Conservation (phyloP, 2,113 vertebrate genomes). For the Perca fluviatilis region DNA sequence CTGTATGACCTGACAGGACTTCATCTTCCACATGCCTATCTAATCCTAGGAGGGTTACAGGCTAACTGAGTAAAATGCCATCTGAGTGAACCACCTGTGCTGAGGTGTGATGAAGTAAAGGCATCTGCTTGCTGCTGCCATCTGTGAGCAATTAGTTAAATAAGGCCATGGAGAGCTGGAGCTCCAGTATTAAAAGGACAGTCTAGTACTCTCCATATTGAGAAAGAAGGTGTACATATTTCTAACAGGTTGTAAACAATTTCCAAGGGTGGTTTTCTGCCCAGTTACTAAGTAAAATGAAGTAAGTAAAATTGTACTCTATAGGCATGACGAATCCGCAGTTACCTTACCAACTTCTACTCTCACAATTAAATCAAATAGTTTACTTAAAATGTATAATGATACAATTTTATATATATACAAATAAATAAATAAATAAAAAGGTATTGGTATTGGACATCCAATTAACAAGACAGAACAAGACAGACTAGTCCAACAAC, state of each 20-base stretch:
- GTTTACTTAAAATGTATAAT: too few species aligned
- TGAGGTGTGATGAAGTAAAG: constrained; percentile 56
- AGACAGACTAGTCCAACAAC: constrained; percentile 3
- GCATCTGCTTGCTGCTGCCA: constrained; percentile 69
- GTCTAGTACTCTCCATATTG: constrained; percentile 11
- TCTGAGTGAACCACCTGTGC: constrained; percentile 72
- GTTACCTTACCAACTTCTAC: too few species aligned
- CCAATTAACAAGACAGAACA: constrained; percentile 2
- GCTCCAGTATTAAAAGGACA: constrained; percentile 32
- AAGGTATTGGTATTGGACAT: background rate
- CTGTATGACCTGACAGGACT: constrained; percentile 2
- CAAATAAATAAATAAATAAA: too few species aligned
- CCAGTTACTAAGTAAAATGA: too few species aligned
- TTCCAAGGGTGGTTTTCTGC: too few species aligned
- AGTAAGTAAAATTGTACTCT: too few species aligned
- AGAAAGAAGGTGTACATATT: background rate
- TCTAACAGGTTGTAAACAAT: too few species aligned
- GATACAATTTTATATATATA: too few species aligned
- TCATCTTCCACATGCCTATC: constrained; percentile 38
- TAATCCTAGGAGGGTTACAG: constrained; percentile 39
- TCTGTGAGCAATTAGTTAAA: constrained; percentile 77
- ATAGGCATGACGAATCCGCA: too few species aligned
- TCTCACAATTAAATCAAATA: too few species aligned
- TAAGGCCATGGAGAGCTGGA: constrained; percentile 62
- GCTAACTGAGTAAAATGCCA: constrained; percentile 61